Evolutionary conservation across 2,888 invertebrate genomes (phyloP), one percentile per base, ranked within the genome.

Genomic region (Acholoe squamosa): DNA sequence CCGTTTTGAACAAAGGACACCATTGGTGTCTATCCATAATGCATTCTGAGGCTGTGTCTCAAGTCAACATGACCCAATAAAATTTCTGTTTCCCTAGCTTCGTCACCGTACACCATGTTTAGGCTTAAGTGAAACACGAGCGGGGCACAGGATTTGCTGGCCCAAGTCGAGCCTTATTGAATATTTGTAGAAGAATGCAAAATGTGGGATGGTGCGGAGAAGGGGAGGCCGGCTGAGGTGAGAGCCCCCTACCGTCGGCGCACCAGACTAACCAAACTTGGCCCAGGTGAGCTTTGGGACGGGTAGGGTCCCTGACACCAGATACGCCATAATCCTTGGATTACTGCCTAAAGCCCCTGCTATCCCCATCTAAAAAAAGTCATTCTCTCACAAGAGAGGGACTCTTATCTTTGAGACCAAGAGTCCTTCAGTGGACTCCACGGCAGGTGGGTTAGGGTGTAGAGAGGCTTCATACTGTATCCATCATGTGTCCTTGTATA

Each of bases 51-150:
- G 71, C 31, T 14, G 71, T 71, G 28, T 25, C 31, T 14, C 31
- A 25, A 71, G 25, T 71, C 71, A 71, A 71, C 71, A 71, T 71
- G 71, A 71, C 71, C 71, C 71, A 71, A 71, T 71, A 71, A 71
- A 71, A 71, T 28, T 71, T 71, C 71, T 71, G 71, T 71, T 71
- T 71, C 71, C 28, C 28, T 14, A 5, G 28, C 31, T 71, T 16
- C 25, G 71, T 71, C 71, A 71, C 71, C 71, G 25, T 25, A 71
- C 71, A 25, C 71, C 71, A 28, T 71, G 71, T 71, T 71, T 71
- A 71, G 71, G 71, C 71, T 71, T 71, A 71, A 71, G 14, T 71
- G 71, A 71, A 71, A 71, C 28, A 71, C 71, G 71, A 71, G 14
- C 14, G 14, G 14, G 71, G 71, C 71, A 3, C 28, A 61, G 61